These are phyloP conservation scores for Odontamblyopus lacepedii DNA, from an alignment of 2,797 vertebrate genomes.

Conservation along the genomic window DNA sequence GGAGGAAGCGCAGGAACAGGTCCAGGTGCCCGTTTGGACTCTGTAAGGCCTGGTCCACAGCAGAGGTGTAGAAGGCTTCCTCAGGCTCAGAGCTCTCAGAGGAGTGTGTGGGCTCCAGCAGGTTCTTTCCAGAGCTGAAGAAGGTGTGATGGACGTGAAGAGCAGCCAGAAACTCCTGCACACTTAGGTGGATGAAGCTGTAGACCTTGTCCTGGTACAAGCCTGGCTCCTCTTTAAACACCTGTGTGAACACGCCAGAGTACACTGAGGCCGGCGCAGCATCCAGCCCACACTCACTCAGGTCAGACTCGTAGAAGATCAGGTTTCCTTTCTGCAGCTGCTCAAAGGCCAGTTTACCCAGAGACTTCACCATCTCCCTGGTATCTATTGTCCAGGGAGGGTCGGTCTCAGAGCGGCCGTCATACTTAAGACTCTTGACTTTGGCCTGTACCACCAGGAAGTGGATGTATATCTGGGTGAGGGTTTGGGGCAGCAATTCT, in stretches of 20 bases:
- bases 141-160: too few relatives aligned
- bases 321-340: too few relatives aligned
- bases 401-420: slow-evolving; percentile 7
- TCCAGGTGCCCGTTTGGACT: neutral
- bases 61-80: neutral
- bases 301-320: too few relatives aligned
- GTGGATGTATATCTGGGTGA: neutral
- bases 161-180: too few relatives aligned
- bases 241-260: neutral
- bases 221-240: neutral
- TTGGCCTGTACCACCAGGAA: neutral
- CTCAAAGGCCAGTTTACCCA: too few relatives aligned
- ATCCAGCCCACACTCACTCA: too few relatives aligned
- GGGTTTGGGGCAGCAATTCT: neutral
- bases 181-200: too few relatives aligned
- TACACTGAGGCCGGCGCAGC: neutral
- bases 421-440: slow-evolving; percentile 2
- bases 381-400: slow-evolving; percentile 4
- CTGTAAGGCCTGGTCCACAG: neutral
- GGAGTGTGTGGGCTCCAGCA: neutral
- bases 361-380: too few relatives aligned
- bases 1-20: too few relatives aligned
- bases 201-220: slow-evolving; percentile 5
- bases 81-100: neutral
- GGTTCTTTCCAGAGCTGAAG: too few relatives aligned